Percentiles rank a stretch among this genome's conserved stretches.
phyloP scores from a whole-genome alignment of 1,140 invertebrate genomes.

The Centruroides sculpturatus region DNA sequence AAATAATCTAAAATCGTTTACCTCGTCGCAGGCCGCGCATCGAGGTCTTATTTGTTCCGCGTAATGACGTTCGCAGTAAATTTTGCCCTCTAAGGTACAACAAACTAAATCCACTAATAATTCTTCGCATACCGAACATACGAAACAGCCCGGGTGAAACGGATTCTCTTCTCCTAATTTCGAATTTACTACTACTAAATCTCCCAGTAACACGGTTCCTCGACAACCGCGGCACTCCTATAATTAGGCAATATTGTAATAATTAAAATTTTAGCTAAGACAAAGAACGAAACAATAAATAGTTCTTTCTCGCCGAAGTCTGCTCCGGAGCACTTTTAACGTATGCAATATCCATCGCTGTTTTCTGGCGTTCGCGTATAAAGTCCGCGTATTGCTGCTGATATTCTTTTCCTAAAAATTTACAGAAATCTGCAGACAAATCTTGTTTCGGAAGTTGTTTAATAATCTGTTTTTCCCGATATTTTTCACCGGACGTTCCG shows the following conservation, averaged over 20 bases:
- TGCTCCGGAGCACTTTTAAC: conserved; percentile 39
- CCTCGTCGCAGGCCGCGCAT: conserved; percentile 88
- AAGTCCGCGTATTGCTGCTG: conserved; percentile 72
- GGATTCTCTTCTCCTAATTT: conserved; percentile 44
- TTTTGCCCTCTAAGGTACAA: conserved; percentile 66
- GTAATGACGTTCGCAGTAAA: conserved; percentile 88
- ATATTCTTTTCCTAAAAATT: conserved; percentile 58
- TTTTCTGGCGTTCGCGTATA: conserved; percentile 77
- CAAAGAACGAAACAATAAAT: too few species aligned
- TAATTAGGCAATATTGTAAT: conserved; percentile 6
- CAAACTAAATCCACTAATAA: conserved; percentile 50
- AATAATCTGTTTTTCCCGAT: conserved; percentile 65
- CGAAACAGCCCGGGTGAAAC: conserved; percentile 4
- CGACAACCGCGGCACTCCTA: conserved; percentile 50
- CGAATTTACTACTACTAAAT: conserved; percentile 51
- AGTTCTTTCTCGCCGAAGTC: conserved; percentile 26
- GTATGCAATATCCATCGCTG: conserved; percentile 83
- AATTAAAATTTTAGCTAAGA: too few species aligned
- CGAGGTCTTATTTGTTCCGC: conserved; percentile 81
- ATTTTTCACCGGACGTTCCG: conserved; percentile 57
- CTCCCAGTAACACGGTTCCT: conserved; percentile 41
- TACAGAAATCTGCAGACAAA: conserved; percentile 70
- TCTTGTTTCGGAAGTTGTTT: conserved; percentile 89
- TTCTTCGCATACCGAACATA: too few species aligned
- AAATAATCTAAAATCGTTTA: conserved; percentile 25